These are phyloP conservation scores for Aegotheles bennettii DNA, from an alignment of 2,113 vertebrate genomes.

Conservation along the genomic window DNA sequence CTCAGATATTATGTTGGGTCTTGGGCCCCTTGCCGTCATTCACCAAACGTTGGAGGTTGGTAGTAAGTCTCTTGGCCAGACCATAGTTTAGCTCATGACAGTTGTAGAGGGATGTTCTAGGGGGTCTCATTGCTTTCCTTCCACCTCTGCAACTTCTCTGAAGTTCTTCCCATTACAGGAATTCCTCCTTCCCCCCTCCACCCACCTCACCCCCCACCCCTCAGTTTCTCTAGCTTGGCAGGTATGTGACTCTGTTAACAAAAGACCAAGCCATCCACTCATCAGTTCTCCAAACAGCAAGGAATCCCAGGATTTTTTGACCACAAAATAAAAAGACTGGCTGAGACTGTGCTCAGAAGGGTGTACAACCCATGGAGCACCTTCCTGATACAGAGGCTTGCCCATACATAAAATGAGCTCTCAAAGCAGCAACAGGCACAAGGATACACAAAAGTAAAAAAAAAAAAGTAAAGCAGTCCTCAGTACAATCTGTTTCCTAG, in stretches of 20 bases:
- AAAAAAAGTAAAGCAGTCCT: neutral
- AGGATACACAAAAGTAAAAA: neutral
- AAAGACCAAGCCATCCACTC: neutral
- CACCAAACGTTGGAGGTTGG: neutral
- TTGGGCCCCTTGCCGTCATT: neutral
- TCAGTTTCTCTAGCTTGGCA: neutral
- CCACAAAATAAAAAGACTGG: neutral
- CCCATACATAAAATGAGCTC: neutral
- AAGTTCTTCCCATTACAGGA: neutral
- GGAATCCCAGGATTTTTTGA: neutral
- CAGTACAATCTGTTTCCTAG: neutral
- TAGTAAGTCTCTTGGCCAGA: neutral
- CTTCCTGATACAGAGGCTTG: neutral
- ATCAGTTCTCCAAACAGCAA: neutral
- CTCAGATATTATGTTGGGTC: neutral
- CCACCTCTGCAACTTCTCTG: neutral
- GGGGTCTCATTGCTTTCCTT: neutral
- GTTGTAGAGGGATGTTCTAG: neutral
- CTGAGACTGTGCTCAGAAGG: neutral
- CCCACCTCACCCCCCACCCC: too few species aligned
- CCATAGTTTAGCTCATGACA: neutral
- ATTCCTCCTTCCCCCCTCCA: neutral
- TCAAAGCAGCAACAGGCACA: neutral
- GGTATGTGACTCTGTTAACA: fast-evolving
- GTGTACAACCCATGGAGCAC: neutral